These are phyloP conservation scores for Pristionchus maxplancki DNA, from an alignment of 2,888 invertebrate genomes.

Conservation along the genomic window DNA sequence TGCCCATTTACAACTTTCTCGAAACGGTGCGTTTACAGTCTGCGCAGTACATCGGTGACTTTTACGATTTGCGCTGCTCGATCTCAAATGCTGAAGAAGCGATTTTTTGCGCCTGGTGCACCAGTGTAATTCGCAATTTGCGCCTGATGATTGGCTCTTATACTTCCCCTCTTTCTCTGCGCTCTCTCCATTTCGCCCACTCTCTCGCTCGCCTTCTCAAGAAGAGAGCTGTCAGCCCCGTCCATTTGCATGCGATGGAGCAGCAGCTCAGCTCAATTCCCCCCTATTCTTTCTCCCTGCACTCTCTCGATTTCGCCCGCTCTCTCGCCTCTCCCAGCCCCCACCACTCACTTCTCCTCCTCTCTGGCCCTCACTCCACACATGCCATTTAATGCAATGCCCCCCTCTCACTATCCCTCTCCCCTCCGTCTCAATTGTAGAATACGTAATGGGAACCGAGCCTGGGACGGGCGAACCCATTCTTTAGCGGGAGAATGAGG, in stretches of 20 bases:
- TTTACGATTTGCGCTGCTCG: conserved; percentile 10
- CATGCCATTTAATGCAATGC: conserved; percentile 47
- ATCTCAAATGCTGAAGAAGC: neutral
- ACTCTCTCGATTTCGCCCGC: conserved; percentile 6
- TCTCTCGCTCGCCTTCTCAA: neutral
- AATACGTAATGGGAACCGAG: conserved; percentile 44
- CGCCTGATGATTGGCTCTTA: neutral
- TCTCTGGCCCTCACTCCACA: conserved; percentile 9
- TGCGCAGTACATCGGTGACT: conserved; percentile 1
- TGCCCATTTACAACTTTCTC: conserved; percentile 9
- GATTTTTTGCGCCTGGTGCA: neutral
- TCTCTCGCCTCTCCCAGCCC: conserved; percentile 9
- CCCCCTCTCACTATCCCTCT: neutral
- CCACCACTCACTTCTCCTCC: conserved; percentile 1
- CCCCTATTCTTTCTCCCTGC: conserved; percentile 31
- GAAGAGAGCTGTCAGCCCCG: conserved; percentile 1
- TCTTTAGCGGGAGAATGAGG: neutral
- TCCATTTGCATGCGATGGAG: conserved; percentile 7
- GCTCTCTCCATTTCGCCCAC: neutral
- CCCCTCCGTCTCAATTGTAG: conserved; percentile 25
- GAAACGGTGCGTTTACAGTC: conserved; percentile 10
- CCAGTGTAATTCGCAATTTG: neutral
- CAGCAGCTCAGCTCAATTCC: neutral
- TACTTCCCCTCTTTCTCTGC: neutral
- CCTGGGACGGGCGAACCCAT: neutral